Evolutionary conservation across 2,888 invertebrate genomes (phyloP).

Genomic region (Stenodema calcarata): DNA sequence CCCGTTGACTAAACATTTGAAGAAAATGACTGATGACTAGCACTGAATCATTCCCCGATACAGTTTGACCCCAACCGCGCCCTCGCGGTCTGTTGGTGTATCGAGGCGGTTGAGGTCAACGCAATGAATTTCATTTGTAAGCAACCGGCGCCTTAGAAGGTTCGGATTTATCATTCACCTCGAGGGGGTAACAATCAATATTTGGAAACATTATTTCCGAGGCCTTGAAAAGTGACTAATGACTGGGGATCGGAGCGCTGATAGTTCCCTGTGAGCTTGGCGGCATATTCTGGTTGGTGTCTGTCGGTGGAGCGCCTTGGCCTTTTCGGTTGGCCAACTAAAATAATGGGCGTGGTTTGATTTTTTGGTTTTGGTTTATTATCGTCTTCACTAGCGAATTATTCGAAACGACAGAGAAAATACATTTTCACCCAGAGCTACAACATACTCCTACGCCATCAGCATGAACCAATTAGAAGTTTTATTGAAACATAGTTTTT

Average conservation of each 20-base stretch:
- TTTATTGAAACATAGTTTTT: too few species aligned
- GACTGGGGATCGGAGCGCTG: background rate
- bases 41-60: background rate
- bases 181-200: background rate
- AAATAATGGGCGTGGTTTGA: background rate
- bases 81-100: background rate
- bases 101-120: background rate
- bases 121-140: background rate
- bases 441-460: too few species aligned
- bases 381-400: too few species aligned
- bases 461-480: too few species aligned
- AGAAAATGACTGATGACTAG: background rate
- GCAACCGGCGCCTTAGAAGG: background rate
- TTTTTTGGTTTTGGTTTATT: too few species aligned
- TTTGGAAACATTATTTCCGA: background rate
- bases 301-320: background rate
- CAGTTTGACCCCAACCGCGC: background rate
- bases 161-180: background rate
- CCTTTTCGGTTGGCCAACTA: background rate
- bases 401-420: too few species aligned
- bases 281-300: background rate
- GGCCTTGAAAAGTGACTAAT: slow-evolving; percentile 12
- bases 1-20: too few species aligned
- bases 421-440: too few species aligned
- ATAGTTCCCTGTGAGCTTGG: background rate